A percentile compares a stretch with the other conserved stretches of the same genome.
Evolutionary conservation across 1,140 invertebrate species (phyloP).

Genomic region (Phymorhynchus buccinoides): DNA sequence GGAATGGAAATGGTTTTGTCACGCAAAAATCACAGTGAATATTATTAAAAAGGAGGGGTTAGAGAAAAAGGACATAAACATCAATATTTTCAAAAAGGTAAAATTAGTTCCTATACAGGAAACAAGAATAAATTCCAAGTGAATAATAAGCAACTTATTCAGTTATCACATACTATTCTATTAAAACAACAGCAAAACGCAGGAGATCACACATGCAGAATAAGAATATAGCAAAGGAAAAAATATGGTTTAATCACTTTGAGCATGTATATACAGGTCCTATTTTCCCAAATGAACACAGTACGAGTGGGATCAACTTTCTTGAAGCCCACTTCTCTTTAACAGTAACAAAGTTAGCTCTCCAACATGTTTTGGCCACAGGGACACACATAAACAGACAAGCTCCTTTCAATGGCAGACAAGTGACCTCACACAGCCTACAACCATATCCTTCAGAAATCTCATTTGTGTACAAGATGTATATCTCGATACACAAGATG

Average conservation of each 20-base stretch:
- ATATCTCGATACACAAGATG: no score
- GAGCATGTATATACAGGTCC: not conserved
- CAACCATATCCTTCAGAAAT: no score
- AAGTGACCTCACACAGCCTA: no score
- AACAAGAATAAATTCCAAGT: not conserved
- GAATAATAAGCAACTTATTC: no score
- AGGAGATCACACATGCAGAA: no score
- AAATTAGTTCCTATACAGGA: not conserved
- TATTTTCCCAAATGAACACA: not conserved
- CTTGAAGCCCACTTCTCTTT: not conserved
- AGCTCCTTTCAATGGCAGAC: no score
- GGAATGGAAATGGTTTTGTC: not conserved
- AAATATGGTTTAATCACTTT: not conserved
- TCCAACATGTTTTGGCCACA: not conserved
- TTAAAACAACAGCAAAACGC: no score
- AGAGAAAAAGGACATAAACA: no score
- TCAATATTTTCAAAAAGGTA: no score
- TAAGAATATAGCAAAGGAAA: not conserved
- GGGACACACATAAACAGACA: not conserved
- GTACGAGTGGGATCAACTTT: not conserved
- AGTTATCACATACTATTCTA: no score
- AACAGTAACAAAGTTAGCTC: not conserved
- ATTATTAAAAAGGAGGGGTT: no score
- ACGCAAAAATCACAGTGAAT: not conserved
- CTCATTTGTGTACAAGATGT: no score